Conservation (phyloP, 2,888 invertebrate genomes). For the Dendrolimus houi region DNA sequence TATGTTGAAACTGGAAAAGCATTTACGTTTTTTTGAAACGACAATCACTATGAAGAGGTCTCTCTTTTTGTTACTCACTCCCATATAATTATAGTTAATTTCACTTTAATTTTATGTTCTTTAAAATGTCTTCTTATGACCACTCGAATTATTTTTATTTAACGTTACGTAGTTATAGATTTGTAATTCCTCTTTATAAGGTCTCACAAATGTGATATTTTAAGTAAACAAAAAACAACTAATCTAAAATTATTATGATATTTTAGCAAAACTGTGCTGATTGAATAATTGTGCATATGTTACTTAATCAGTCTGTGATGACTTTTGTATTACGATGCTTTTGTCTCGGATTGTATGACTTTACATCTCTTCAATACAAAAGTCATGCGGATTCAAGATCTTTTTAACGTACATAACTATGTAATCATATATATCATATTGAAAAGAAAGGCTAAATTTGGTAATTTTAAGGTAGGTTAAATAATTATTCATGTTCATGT, state of each 20-base stretch:
- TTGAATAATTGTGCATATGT: not conserved
- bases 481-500: slow-evolving; percentile 3
- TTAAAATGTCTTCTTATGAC: too few relatives aligned
- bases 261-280: not conserved
- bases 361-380: not conserved
- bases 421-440: not conserved
- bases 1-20: too few relatives aligned
- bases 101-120: too few relatives aligned
- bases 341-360: not conserved
- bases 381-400: not conserved
- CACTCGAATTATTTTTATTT: not conserved
- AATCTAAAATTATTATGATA: slow-evolving; percentile 6
- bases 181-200: slow-evolving; percentile 28
- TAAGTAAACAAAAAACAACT: slow-evolving; percentile 33
- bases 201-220: slow-evolving; percentile 62
- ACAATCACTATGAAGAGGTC: too few relatives aligned
- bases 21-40: too few relatives aligned
- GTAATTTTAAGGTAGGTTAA: not conserved
- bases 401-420: not conserved
- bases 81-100: too few relatives aligned
- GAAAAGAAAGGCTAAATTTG: too few relatives aligned
- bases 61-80: too few relatives aligned
- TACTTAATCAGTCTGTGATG: not conserved
- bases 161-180: slow-evolving; percentile 13
- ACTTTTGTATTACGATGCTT: not conserved